Evolutionary conservation across 2,888 invertebrate genomes (phyloP).

Genomic region (Volucella inanis): DNA sequence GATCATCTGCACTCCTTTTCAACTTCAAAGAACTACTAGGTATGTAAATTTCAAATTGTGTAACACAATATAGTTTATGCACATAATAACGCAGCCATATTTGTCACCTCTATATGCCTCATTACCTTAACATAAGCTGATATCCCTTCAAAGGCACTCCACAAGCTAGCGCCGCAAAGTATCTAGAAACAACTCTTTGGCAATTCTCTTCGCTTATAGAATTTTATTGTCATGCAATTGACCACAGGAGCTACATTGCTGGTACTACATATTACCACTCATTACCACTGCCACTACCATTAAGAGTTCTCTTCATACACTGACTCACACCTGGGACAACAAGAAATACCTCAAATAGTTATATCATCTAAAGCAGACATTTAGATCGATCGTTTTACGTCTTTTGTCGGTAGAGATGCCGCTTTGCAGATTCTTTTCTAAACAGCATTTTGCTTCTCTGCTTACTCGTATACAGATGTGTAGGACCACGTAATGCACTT

Average conservation of each 20-base stretch:
- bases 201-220: not conserved
- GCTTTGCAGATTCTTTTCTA: slow-evolving; percentile 16
- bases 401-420: slow-evolving; percentile 47
- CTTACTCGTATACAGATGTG: slow-evolving; percentile 1
- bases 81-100: not conserved
- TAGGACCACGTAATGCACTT: slow-evolving; percentile 11
- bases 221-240: slow-evolving; percentile 24
- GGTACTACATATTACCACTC: no score
- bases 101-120: slow-evolving; percentile 38
- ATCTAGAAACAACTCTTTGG: not conserved
- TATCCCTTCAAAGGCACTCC: slow-evolving; percentile 36
- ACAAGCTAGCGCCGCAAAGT: slow-evolving; percentile 4
- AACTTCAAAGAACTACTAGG: no score
- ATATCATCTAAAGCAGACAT: slow-evolving; percentile 34
- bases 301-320: not conserved
- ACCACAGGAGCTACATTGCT: slow-evolving; percentile 41
- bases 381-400: slow-evolving; percentile 55
- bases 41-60: not conserved
- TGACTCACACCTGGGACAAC: not conserved
- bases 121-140: slow-evolving; percentile 33
- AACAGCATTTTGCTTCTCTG: slow-evolving; percentile 53
- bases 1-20: no score
- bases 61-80: not conserved
- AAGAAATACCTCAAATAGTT: slow-evolving; percentile 27
- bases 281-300: not conserved